phyloP scores from a whole-genome alignment of 2,113 vertebrate genomes.

The Pteropus alecto region DNA sequence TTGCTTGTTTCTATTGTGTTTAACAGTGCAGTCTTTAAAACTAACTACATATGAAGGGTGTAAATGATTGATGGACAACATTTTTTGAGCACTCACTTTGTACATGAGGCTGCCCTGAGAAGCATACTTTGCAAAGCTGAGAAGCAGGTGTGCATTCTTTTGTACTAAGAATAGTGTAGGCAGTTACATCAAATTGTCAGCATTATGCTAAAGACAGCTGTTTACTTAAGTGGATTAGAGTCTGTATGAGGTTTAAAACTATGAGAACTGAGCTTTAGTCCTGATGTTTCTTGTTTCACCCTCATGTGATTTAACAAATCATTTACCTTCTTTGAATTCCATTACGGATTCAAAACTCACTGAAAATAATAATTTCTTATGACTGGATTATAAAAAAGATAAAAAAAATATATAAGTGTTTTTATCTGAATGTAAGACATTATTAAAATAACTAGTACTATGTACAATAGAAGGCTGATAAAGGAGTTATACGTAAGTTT shows the following conservation, averaged over 20 bases:
- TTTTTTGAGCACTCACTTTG: constrained; percentile 7
- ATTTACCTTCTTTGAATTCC: not conserved
- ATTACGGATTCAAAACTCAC: not conserved
- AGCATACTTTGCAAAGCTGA: constrained; percentile 12
- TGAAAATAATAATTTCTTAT: constrained; percentile 20
- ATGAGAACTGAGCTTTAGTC: not conserved
- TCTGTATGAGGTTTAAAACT: constrained; percentile 1
- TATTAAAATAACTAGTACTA: constrained; percentile 8
- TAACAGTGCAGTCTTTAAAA: constrained; percentile 5
- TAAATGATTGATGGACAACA: not conserved
- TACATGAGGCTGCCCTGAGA: not conserved
- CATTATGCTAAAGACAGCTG: constrained; percentile 40
- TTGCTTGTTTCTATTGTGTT: not conserved
- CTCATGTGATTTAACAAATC: not conserved
- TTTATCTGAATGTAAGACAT: not conserved
- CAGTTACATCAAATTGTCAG: constrained; percentile 51
- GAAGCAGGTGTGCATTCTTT: constrained; percentile 63
- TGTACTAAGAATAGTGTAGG: constrained; percentile 59
- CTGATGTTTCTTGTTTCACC: not conserved
- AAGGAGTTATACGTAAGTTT: not conserved
- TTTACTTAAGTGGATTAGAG: not conserved
- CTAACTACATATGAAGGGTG: not conserved
- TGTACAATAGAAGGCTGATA: not conserved
- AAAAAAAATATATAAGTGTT: not conserved
- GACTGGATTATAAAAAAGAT: not conserved